A percentile compares a stretch with the other conserved stretches of the same genome.
These are phyloP conservation scores for Cettia cetti DNA, from an alignment of 2,113 vertebrate species.

Conservation along the genomic window DNA sequence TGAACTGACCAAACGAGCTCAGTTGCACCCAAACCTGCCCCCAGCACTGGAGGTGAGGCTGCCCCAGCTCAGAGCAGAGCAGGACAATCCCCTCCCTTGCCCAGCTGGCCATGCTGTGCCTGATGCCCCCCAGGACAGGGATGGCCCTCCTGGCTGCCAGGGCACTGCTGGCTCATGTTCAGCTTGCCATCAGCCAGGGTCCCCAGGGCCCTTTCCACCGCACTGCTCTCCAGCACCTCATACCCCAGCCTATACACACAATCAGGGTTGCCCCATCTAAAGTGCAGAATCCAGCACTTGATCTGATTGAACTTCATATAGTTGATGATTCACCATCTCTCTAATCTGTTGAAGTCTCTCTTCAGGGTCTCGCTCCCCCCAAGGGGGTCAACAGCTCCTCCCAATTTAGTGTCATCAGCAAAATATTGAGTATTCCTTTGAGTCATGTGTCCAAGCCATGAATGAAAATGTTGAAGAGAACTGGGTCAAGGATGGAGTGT, in stretches of 20 bases:
- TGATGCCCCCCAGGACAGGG: accelerated
- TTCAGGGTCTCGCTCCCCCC: neutral
- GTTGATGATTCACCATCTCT: neutral
- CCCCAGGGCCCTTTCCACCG: accelerated
- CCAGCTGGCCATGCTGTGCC: accelerated
- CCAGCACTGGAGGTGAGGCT: accelerated
- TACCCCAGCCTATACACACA: neutral
- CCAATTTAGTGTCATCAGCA: neutral
- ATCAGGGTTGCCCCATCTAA: no score
- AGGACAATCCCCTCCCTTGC: neutral
- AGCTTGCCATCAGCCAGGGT: accelerated
- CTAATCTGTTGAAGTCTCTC: neutral
- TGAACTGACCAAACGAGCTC: neutral
- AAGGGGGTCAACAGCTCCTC: neutral
- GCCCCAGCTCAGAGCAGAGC: accelerated
- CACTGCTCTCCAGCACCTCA: accelerated
- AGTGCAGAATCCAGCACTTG: neutral
- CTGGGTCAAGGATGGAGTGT: no score
- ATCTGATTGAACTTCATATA: neutral
- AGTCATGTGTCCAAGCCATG: neutral
- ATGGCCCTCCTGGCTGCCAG: neutral
- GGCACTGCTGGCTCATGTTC: neutral
- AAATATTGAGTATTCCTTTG: neutral
- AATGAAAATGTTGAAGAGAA: neutral
- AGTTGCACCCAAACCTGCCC: neutral